Percentiles rank a stretch among this genome's conserved stretches.
phyloP scores from a whole-genome alignment of 37 sponge, comb jelly and placozoan genomes.

The Spongilla lacustris region DNA sequence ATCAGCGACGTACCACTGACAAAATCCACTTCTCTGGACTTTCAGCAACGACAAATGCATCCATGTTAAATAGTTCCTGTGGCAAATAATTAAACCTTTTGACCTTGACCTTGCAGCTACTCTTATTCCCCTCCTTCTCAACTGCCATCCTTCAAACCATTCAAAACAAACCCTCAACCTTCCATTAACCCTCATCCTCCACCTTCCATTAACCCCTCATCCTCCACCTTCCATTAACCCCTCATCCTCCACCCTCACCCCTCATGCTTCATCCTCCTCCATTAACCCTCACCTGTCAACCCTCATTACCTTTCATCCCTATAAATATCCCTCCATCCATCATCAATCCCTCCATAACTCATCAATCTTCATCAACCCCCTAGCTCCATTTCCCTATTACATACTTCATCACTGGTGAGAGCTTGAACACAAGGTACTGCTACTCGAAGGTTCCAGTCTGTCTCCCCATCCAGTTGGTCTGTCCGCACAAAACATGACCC shows the following conservation, averaged over 20 bases:
- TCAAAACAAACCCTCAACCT: not conserved
- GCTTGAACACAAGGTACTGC: conserved; percentile 76
- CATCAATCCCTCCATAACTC: not conserved
- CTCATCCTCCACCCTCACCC: not conserved
- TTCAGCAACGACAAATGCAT: conserved; percentile 78
- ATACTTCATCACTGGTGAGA: conserved; percentile 63
- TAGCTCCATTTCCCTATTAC: not conserved
- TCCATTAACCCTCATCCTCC: not conserved
- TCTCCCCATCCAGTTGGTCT: conserved; percentile 97
- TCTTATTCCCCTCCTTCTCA: too few relatives aligned
- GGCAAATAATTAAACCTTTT: not conserved
- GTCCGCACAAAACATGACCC: conserved; percentile 93
- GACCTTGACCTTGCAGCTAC: too few relatives aligned
- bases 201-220: not conserved
- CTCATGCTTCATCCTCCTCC: not conserved
- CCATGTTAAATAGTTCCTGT: conserved; percentile 56
- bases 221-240: not conserved
- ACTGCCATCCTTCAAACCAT: too few relatives aligned
- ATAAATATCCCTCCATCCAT: not conserved
- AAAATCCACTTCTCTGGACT: conserved; percentile 82
- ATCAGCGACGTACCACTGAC: conserved; percentile 40
- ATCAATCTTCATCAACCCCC: not conserved
- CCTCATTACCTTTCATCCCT: not conserved
- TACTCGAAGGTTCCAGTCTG: conserved; percentile 93
- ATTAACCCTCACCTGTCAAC: not conserved